These are phyloP conservation scores for Telenomus remus DNA, from an alignment of 1,140 invertebrate species.

Conservation along the genomic window DNA sequence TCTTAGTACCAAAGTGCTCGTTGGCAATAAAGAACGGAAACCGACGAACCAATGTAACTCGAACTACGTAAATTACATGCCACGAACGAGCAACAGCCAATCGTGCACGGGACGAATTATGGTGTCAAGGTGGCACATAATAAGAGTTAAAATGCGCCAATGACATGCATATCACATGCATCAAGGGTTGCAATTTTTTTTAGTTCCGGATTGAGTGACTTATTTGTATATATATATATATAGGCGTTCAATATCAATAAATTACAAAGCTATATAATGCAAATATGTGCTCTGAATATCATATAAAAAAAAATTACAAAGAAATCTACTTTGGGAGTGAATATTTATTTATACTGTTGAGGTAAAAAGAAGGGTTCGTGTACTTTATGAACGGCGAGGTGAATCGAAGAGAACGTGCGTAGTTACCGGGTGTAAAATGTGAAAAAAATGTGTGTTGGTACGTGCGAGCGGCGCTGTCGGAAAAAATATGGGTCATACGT, in stretches of 20 bases:
- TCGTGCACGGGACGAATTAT: slow-evolving; percentile 61
- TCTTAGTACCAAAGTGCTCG: slow-evolving; percentile 23
- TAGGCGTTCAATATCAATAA: no score
- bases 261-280: no score
- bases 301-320: no score
- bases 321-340: no score
- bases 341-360: no score
- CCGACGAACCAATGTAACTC: slow-evolving; percentile 26
- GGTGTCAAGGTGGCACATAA: slow-evolving; percentile 57
- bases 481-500: slow-evolving; percentile 43
- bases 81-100: slow-evolving; percentile 48
- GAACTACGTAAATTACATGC: slow-evolving; percentile 21
- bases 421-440: slow-evolving; percentile 1
- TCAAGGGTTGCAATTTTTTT: slow-evolving; percentile 16
- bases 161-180: slow-evolving; percentile 63
- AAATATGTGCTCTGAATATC: no score
- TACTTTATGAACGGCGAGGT: no score
- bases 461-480: neutral
- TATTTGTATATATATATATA: no score
- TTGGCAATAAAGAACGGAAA: slow-evolving; percentile 48
- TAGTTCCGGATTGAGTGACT: slow-evolving; percentile 36
- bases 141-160: slow-evolving; percentile 57
- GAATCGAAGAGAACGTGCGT: neutral
- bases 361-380: no score
- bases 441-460: slow-evolving; percentile 10